Conservation (phyloP, 2,113 vertebrate genomes). For the Microcebus murinus region DNA sequence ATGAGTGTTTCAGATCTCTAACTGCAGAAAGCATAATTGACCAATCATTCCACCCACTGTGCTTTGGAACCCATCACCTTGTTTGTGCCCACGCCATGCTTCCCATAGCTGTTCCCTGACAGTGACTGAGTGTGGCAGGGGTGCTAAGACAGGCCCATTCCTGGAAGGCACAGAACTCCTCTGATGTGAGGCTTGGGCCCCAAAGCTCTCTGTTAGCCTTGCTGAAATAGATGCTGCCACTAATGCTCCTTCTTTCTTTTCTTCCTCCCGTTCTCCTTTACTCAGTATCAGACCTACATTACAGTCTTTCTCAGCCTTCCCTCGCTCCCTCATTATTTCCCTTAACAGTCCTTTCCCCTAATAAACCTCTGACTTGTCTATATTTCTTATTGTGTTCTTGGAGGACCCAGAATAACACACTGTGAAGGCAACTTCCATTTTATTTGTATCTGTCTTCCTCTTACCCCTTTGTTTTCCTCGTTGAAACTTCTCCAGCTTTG, state of each 20-base stretch:
- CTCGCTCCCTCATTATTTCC: not conserved
- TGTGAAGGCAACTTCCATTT: not conserved
- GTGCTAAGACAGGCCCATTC: not conserved
- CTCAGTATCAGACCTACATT: not conserved
- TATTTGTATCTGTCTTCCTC: not conserved
- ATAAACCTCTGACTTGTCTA: not conserved
- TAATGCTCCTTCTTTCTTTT: not conserved
- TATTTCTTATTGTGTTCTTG: not conserved
- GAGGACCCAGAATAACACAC: not conserved
- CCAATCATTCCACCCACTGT: not conserved
- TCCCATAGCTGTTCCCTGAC: not conserved
- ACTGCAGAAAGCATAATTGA: not conserved
- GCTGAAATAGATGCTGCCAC: not conserved
- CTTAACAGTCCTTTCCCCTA: not conserved
- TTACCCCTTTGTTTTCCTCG: not conserved
- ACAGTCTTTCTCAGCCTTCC: not conserved
- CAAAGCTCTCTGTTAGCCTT: not conserved
- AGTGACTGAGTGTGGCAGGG: not conserved
- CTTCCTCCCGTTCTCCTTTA: not conserved
- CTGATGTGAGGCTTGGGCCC: not conserved
- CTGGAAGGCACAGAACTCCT: not conserved
- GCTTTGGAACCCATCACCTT: not conserved
- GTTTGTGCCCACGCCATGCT: not conserved
- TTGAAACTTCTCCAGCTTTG: not conserved
- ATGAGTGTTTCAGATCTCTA: not conserved